A percentile compares a stretch with the other conserved stretches of the same genome.
Evolutionary conservation across 2,113 vertebrate species (phyloP).

Genomic region (Platichthys flesus): DNA sequence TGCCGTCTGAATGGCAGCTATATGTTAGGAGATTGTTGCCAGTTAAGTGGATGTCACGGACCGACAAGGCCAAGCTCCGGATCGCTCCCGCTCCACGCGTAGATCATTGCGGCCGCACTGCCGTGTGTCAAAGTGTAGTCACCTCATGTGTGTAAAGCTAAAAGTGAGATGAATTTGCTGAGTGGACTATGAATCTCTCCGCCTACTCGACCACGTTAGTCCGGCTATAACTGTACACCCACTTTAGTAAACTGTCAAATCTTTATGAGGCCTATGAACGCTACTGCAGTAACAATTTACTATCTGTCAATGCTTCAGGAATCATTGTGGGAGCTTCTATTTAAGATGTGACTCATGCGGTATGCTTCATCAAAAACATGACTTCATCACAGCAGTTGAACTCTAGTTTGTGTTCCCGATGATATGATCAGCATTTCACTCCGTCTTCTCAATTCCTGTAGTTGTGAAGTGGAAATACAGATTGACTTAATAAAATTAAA

Average conservation of each 20-base stretch:
- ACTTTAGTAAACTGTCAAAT: constrained; percentile 29
- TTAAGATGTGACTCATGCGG: not conserved
- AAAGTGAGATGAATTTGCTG: constrained; percentile 55
- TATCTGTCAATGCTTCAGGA: constrained; percentile 17
- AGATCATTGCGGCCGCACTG: constrained; percentile 36
- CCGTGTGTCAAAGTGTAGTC: constrained; percentile 29
- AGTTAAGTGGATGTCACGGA: constrained; percentile 64
- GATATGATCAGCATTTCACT: too few species aligned
- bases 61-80: constrained; percentile 40
- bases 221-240: constrained; percentile 2
- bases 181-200: constrained; percentile 46
- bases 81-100: constrained; percentile 32
- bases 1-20: constrained; percentile 46
- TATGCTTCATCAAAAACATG: too few species aligned
- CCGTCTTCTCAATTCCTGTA: too few species aligned
- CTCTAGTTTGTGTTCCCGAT: too few species aligned
- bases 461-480: too few species aligned
- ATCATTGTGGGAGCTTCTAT: constrained; percentile 4
- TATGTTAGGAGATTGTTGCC: constrained; percentile 30
- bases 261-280: constrained; percentile 41
- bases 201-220: constrained; percentile 3
- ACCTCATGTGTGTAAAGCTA: constrained; percentile 31
- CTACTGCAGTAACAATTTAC: constrained; percentile 11
- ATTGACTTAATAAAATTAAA: too few species aligned
- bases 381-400: too few species aligned